Base-by-base conservation (phyloP, 2,797 vertebrate genomes). In the Rhadinocentrus ornatus region DNA sequence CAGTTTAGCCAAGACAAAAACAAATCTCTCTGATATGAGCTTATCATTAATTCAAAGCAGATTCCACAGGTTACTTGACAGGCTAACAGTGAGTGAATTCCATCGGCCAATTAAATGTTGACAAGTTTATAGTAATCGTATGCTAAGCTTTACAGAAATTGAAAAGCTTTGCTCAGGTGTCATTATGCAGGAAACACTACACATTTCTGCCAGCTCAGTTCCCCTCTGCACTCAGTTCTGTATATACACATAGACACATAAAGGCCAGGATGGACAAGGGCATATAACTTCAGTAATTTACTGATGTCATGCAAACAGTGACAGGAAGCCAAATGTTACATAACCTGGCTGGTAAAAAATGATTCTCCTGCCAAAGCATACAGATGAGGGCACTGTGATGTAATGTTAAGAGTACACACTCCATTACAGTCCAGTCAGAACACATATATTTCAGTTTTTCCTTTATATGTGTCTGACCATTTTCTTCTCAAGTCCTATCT, bases 271-370 rank as follows among this genome's bases (percentile, higher is more conserved):
- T 59, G 44, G 75, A 71, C 76, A 73, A 73, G 39, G 77, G 83
- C 50, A 34, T 84, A 80, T 75, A 86, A 88, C 73, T 84, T 61
- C 77, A 87, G 80, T 67, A 62, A 78, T 79, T 87, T 76, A 82
- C 75, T 92, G 91, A 93, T 85, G 92, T 93, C 88, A 90, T 85
- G 82, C 85, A 86, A 88, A 90, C 71, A 75, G 80, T 78, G 77
- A 78, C 54, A 35, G 83, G 69, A 81, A 85, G 88, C 89, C 73
- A 88, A 80, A 88, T 68, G 84, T 91, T 91, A 91, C 83, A 86
- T 89, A 91, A 91, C 73, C 77, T 77, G 71, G 82, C 85, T 81
- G 80, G 81, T 82, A 69, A 77, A 83, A 68, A 77, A 44, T 2
- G 41, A 6, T 53, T 54, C 54, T 64, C 53, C 66, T 83, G 90